Evolutionary conservation across 2,888 invertebrate genomes (phyloP).

Genomic region (Cephus nigrinus): DNA sequence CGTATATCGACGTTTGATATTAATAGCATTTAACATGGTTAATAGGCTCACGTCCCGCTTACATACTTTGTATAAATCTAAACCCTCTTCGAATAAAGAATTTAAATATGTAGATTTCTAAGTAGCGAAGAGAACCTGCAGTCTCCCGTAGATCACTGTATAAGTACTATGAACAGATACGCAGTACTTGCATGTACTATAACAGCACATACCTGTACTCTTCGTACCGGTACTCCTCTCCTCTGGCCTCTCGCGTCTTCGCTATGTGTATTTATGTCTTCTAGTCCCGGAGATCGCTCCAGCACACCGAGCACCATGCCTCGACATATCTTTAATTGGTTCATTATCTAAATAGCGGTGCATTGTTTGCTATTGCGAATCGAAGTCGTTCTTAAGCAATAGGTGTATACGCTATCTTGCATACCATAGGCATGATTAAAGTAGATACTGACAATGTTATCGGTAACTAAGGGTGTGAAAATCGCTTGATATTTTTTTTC

Average conservation of each 20-base stretch:
- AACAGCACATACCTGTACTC: background rate
- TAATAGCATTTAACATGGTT: slow-evolving; percentile 17
- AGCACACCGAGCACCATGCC: slow-evolving; percentile 1
- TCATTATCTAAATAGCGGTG: slow-evolving; percentile 41
- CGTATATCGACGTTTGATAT: slow-evolving; percentile 17
- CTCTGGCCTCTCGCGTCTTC: too few species aligned
- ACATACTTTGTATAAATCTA: slow-evolving; percentile 20
- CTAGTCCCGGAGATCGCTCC: slow-evolving; percentile 19
- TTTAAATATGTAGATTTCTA: slow-evolving; percentile 21
- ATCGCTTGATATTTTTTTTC: too few species aligned
- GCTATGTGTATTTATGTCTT: slow-evolving; percentile 29
- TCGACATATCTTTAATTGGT: slow-evolving; percentile 36
- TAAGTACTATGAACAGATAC: too few species aligned
- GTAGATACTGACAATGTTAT: too few species aligned
- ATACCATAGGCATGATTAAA: too few species aligned
- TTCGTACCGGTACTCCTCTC: too few species aligned
- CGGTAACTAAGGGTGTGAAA: too few species aligned
- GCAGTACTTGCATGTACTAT: too few species aligned
- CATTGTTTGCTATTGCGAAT: slow-evolving; percentile 29
- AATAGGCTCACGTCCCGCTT: slow-evolving; percentile 18
- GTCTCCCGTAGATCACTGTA: too few species aligned
- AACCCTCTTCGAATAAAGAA: slow-evolving; percentile 10
- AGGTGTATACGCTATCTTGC: too few species aligned
- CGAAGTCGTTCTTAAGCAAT: slow-evolving; percentile 23
- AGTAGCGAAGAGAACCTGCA: slow-evolving; percentile 3